Base-by-base conservation (phyloP, 1,140 invertebrate genomes). In the Geopemphigus sp. region DNA sequence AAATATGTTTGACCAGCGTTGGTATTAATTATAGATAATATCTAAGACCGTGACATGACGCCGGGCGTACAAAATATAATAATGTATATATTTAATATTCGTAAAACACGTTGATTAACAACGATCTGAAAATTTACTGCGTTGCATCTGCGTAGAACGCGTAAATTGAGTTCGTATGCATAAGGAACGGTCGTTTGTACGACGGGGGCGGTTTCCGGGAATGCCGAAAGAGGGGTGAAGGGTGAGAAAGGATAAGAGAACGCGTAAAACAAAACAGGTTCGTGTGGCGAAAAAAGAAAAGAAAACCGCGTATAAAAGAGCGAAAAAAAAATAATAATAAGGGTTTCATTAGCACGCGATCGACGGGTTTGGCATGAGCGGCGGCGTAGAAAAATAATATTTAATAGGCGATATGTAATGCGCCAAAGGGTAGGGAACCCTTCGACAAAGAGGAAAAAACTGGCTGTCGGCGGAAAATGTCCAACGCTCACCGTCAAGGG, bases 11-110 rank as follows among this genome's bases (percentile, higher is more conserved):
- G 29, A 29, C 61, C 61, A 32, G 61, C 61, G 61, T 64, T 39
- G 61, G 26, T 64, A 64, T 64, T 64, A 64, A 64, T 64, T 64
- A 64, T 29, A 64, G 61, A 64, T 64, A 32, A 32, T 19, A 64
- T 64, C 61, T 64, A 22, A 61, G 24, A 26, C 59, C 59, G 24
- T 26, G 59, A 61, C 59, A 26, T 24, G 24, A 15, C 59, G 15
- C 24, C n/a, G n/a, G n/a, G n/a, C n/a, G n/a, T n/a, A n/a, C n/a
- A n/a, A n/a, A n/a, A n/a, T n/a, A n/a, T n/a, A n/a, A n/a, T 61
- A 24, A 26, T 14, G 57, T 3, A 4, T 59, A 59, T 5, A 59
- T 24, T 24, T 15, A 24, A 24, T 61, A 26, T 61, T 17, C 59
- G 59, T 10, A 61, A 61, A 26, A 61, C 11, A 17, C 59, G 63